phyloP scores from a whole-genome alignment of 2,888 invertebrate genomes.

The Penaeus monodon region DNA sequence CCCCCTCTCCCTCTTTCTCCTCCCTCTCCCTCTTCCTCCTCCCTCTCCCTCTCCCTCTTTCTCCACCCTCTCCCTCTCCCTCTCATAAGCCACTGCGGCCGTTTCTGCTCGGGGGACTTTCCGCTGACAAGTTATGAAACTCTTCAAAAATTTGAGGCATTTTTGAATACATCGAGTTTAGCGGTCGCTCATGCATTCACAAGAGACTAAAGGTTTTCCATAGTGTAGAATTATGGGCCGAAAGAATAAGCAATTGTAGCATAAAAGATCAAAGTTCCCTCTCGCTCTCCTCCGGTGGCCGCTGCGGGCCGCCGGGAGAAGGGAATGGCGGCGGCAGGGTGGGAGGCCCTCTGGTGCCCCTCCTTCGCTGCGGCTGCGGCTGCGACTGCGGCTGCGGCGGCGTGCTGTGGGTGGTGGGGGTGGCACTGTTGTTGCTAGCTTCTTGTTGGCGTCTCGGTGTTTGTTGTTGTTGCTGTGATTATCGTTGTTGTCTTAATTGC shows the following conservation, averaged over 20 bases:
- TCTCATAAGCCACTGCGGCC: constrained; percentile 28
- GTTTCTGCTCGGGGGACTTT: constrained; percentile 48
- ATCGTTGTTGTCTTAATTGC: no score
- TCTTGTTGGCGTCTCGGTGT: no score
- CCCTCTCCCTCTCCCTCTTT: background rate
- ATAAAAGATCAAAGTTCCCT: constrained; percentile 6
- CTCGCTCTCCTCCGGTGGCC: background rate
- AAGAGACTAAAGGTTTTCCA: constrained; percentile 43
- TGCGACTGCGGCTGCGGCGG: no score
- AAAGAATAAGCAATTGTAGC: constrained; percentile 42
- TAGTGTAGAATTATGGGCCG: constrained; percentile 38
- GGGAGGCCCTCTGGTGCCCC: no score
- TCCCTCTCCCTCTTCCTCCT: background rate
- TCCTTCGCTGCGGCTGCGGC: no score
- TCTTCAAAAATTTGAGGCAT: constrained; percentile 54
- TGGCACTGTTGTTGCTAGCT: no score
- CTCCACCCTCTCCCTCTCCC: constrained; percentile 4
- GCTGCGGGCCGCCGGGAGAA: background rate
- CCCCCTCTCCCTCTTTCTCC: no score
- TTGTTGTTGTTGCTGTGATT: no score
- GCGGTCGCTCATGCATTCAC: constrained; percentile 35
- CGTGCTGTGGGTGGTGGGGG: no score
- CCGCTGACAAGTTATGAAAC: constrained; percentile 53
- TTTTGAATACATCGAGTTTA: constrained; percentile 56
- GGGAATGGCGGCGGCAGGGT: no score